phyloP scores from a whole-genome alignment of 2,888 invertebrate species.

The Rhyacophila evoluta region DNA sequence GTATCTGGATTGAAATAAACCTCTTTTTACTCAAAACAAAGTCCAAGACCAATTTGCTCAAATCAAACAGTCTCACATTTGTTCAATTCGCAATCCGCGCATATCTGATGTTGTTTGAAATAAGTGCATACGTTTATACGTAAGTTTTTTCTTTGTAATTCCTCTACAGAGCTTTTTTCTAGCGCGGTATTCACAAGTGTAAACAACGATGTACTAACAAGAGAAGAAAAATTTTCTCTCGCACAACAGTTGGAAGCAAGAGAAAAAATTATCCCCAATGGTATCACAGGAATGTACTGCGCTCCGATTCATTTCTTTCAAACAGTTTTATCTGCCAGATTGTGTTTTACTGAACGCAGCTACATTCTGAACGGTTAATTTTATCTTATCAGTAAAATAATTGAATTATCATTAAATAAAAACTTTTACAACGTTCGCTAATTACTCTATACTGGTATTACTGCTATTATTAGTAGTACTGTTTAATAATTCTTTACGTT shows the following conservation, averaged over 20 bases:
- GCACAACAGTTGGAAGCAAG: background rate
- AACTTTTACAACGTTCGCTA: no score
- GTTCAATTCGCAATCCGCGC: no score
- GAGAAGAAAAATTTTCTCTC: background rate
- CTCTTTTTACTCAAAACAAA: no score
- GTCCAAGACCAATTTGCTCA: no score
- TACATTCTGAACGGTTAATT: background rate
- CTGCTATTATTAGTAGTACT: no score
- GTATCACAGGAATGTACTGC: background rate
- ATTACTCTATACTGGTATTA: no score
- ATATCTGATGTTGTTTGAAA: no score
- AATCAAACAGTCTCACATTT: no score
- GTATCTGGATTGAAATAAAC: no score
- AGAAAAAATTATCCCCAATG: background rate
- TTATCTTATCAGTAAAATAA: background rate
- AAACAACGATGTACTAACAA: background rate
- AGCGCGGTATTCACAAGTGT: conserved; percentile 1
- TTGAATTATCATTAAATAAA: no score
- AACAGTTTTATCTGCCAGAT: background rate
- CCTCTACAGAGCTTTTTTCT: background rate
- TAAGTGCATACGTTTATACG: background rate
- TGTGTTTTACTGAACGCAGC: background rate
- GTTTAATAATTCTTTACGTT: no score
- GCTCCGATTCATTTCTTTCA: background rate
- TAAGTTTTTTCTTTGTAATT: background rate